Percentiles rank a stretch among this genome's conserved stretches.
Conservation (phyloP, 2,888 invertebrate species). For the Drepanosiphum platanoidis region DNA sequence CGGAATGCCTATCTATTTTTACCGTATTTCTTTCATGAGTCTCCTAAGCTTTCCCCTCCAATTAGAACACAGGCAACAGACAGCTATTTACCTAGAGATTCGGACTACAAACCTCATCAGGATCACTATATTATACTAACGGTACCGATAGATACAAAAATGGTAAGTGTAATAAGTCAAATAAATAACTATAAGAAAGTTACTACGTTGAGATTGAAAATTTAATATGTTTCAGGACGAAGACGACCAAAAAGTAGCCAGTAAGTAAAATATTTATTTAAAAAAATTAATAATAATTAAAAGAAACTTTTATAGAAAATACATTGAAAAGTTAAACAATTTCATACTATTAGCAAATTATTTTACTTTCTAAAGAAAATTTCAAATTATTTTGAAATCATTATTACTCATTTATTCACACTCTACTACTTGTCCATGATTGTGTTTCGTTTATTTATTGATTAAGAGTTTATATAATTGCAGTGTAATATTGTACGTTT, state of each 20-base stretch:
- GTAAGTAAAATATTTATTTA: conserved; percentile 64
- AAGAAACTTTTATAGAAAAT: too few species aligned
- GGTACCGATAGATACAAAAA: conserved; percentile 22
- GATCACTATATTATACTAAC: conserved; percentile 25
- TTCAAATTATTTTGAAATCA: too few species aligned
- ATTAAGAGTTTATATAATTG: too few species aligned
- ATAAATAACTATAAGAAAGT: not conserved
- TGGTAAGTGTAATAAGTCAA: conserved; percentile 9
- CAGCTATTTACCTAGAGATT: conserved; percentile 48
- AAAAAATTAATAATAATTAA: not conserved
- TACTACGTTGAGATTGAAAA: not conserved
- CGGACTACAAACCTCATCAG: conserved; percentile 33
- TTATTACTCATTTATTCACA: too few species aligned
- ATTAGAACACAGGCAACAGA: conserved; percentile 25
- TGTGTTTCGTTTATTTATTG: too few species aligned
- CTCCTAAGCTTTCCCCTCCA: conserved; percentile 56
- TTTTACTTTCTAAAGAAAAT: too few species aligned
- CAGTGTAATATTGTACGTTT: too few species aligned
- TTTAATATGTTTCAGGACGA: conserved; percentile 65
- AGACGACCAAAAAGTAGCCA: conserved; percentile 66
- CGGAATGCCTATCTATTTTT: conserved; percentile 56
- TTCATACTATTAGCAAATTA: too few species aligned
- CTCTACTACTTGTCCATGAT: too few species aligned
- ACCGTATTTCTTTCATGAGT: conserved; percentile 48
- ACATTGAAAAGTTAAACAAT: too few species aligned